Percentiles rank a stretch among this genome's conserved stretches.
Evolutionary conservation across 2,113 vertebrate species (phyloP).

Genomic region (Columbina picui): DNA sequence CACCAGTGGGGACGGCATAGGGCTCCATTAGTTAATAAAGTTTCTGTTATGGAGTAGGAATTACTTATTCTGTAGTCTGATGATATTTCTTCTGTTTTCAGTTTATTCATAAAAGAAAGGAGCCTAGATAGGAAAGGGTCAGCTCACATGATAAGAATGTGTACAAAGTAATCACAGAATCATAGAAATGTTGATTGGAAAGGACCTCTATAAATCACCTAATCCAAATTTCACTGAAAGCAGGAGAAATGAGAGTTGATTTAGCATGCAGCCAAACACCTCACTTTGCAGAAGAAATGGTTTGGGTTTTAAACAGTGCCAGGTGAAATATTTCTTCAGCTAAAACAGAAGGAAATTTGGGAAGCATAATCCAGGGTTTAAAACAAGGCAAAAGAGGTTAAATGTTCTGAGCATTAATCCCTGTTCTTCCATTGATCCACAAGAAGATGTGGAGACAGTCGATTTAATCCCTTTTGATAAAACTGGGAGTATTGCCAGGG

Average conservation of each 20-base stretch:
- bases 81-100: not conserved
- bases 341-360: not conserved
- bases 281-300: not conserved
- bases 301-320: not conserved
- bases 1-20: not conserved
- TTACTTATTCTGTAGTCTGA: not conserved
- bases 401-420: not conserved
- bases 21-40: not conserved
- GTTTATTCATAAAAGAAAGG: not conserved
- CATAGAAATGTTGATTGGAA: conserved; percentile 21
- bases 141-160: not conserved
- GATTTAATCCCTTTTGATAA: not conserved
- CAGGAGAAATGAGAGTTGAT: not conserved
- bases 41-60: not conserved
- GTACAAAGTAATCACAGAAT: conserved; percentile 3
- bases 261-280: not conserved
- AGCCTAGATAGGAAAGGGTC: not conserved
- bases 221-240: not conserved
- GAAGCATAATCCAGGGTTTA: not conserved
- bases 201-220: not conserved
- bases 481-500: not conserved
- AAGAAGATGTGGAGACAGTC: not conserved
- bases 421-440: not conserved
- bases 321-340: not conserved
- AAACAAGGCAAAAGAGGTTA: not conserved